Base-by-base conservation (phyloP, 2,113 vertebrate species). In the Talpa occidentalis region DNA sequence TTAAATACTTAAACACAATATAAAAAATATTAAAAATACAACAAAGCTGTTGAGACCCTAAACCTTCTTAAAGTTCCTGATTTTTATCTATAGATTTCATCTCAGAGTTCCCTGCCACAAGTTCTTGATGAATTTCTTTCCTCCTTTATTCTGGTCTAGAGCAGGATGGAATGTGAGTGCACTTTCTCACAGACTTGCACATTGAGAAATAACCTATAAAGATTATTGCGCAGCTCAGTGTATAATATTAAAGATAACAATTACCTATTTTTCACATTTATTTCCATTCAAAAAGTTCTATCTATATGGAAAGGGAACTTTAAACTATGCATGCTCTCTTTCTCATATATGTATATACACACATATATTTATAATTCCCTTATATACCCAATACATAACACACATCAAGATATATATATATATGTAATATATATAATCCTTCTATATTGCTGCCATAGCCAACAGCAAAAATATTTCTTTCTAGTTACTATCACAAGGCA, bases 211-310 rank as follows among this genome's bases (percentile, higher is more conserved):
- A 80, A 67, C 22, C 24, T 88, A 9, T n/a, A 85, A 60, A 49
- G 5, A 40, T 24, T 47, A 49, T 44, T 69, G 56, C 12, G 78
- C 72, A 76, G n/a, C 66, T 74, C 82, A 54, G 56, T 62, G 47
- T 81, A 32, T 54, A 42, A 80, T 59, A 66, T 67, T 90, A 42
- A 92, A 82, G 40, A 54, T 56, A 49, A 42, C 56, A 69, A 17
- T 92, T 83, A 81, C 60, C 74, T 87, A 93, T 95, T 52, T 66
- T 19, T 21, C 69, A 28, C 72, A 81, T 40, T 37, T 21, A 76
- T 70, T 88, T 26, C 35, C 95, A 14, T 66, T 90, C 47, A 94
- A 66, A 66, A 93, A 81, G 66, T 40, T 91, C 54, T 91, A 49
- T 42, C 35, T 44, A 60, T 74, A 90, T 56, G 52, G 60, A 92